Evolutionary conservation across 2,888 invertebrate genomes (phyloP).

Genomic region (Harpalus rufipes): DNA sequence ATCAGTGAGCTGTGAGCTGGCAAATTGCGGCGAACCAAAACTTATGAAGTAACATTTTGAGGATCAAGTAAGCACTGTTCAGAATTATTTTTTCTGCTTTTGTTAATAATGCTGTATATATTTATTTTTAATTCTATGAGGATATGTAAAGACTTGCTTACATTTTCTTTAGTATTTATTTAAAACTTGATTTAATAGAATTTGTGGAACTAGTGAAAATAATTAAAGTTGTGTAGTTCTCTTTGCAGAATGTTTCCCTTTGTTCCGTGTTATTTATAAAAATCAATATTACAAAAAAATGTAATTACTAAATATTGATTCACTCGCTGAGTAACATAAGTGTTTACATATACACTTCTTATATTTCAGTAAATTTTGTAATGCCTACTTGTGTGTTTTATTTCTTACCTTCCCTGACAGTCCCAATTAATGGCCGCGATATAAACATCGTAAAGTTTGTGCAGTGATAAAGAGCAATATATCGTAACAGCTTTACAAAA

Average conservation of each 20-base stretch:
- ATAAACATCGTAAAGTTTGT: neutral
- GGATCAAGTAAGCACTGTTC: conserved; percentile 40
- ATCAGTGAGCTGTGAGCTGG: conserved; percentile 52
- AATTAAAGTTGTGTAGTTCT: conserved; percentile 47
- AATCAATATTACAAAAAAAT: conserved; percentile 43
- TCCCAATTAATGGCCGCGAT: conserved; percentile 16
- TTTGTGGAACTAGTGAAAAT: conserved; percentile 45
- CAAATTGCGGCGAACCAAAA: conserved; percentile 54
- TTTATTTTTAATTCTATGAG: conserved; percentile 44
- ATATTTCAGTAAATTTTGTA: conserved; percentile 65
- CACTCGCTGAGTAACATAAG: conserved; percentile 48
- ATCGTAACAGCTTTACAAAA: neutral
- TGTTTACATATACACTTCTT: conserved; percentile 63
- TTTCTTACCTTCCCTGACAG: conserved; percentile 16
- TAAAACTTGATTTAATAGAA: conserved; percentile 30
- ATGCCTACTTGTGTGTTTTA: conserved; percentile 54
- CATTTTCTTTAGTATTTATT: conserved; percentile 49
- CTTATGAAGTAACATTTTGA: conserved; percentile 46
- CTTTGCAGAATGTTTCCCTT: conserved; percentile 51
- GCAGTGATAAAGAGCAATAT: conserved; percentile 15
- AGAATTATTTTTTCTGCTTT: conserved; percentile 22
- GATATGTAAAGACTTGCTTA: conserved; percentile 46
- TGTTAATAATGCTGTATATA: conserved; percentile 34
- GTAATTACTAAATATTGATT: conserved; percentile 51
- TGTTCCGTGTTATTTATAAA: conserved; percentile 58